Base-by-base conservation (phyloP, 2,888 invertebrate species). In the Lasius fuliginosus region DNA sequence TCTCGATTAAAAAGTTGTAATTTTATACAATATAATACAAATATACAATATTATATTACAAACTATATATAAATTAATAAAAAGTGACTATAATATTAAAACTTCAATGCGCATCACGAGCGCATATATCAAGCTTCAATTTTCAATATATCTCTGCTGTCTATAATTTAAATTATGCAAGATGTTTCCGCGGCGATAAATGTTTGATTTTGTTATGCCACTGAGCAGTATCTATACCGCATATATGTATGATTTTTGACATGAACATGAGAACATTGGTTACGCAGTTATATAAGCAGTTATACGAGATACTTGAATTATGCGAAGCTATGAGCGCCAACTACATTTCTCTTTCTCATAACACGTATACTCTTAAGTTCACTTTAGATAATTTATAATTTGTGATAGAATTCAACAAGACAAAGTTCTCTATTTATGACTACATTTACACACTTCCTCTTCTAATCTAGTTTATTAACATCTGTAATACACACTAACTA, bases 161-260 rank as follows among this genome's bases (percentile, higher is more conserved):
- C 36, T 58, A n/a, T 4, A 60, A 60, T 68, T 53, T 74, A 49
- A 68, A 60, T n/a, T 77, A 69, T 60, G 77, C 84, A 88, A 89
- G 88, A 89, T 88, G 88, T 85, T 89, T 86, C 88, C 88, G 85
- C 76, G 77, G 84, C 84, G 74, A 86, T 82, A 87, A 60, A 5
- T 82, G 77, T 89, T 86, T 74, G 49, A 82, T 85, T 69, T 73
- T 60, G 53, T 77, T 74, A 53, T 53, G 71, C 33, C 46, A 46
- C 12, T 46, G 15, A 46, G 15, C 15, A 64, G 9, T 62, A 46
- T 46, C 18, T 64, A 30, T 30, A 76, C 27, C 49, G 23, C 3
- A 12, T 40, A 49, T 49, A 11, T 65, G 18, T 36, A n/a, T 65
- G 18, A 30, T 0, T 18, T 64, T 64, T 49, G 33, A 64, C 8